Evolutionary conservation across 2,797 vertebrate genomes (phyloP), one percentile per base, ranked within the genome.

Genomic region (Acanthurus leucopareius): DNA sequence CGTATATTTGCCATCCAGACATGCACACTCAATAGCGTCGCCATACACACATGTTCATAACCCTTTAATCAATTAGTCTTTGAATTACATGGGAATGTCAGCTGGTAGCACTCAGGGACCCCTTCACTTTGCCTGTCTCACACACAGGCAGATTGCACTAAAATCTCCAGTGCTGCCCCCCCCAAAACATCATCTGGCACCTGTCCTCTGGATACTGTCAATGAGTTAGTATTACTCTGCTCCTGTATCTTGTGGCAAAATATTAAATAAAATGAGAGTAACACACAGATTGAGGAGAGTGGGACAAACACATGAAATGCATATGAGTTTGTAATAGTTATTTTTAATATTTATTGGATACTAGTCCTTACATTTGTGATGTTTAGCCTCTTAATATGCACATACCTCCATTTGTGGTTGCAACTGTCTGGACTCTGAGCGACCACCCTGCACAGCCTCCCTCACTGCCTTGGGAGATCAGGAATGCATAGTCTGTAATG

Each of bases 51-150:
- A 86, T 85, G 80, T 77, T 84, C 86, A 89, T 81, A 89, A 85
- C 88, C 75, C 83, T 91, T 91, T 92, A 94, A 94, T 94, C 91
- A 94, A 92, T 95, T 93, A 93, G 89, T 88, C 69, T 87, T 79
- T 80, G 79, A 81, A 88, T 89, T 91, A 82, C 90, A 86, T 70
- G 82, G 84, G 83, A 91, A 91, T 93, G 92, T 94, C 88, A 92
- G 88, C 89, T 91, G 86, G 90, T 91, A 88, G 75, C 78, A 83
- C 80, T 89, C 77, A 86, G 84, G 59, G 83, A 66, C 83, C 81
- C 82, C 82, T 73, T 60, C 75, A 64, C 61, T 65, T 77, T 35
- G 80, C 57, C 69, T 59, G 45, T n/a, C 62, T 57, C 51, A 54
- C 69, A 49, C 78, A 75, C 57, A 83, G 40, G 32, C 73, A 82